Evolutionary conservation across 2,113 vertebrate species (phyloP).

Genomic region (Arizona elegans): DNA sequence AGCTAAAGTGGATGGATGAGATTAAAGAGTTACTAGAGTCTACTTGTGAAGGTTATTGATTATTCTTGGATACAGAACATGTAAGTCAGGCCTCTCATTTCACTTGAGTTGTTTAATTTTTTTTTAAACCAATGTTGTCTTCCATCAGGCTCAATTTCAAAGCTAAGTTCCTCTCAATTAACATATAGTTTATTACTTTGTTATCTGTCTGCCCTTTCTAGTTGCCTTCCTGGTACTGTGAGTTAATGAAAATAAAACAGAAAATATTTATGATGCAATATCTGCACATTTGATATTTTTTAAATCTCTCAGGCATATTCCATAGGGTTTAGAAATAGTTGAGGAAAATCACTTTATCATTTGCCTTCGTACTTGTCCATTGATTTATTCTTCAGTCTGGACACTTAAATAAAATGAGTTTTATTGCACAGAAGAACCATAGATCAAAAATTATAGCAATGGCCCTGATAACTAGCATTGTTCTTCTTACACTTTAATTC

Average conservation of each 20-base stretch:
- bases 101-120: not conserved
- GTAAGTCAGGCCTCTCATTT: not conserved
- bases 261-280: conserved; percentile 7
- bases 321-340: not conserved
- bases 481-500: not conserved
- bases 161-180: not conserved
- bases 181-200: conserved; percentile 3
- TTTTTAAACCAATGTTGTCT: not conserved
- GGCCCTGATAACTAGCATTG: not conserved
- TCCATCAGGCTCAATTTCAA: not conserved
- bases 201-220: not conserved
- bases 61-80: not conserved
- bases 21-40: not conserved
- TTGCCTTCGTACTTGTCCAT: not conserved
- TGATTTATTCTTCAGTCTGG: not conserved
- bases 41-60: not conserved
- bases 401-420: not conserved
- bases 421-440: not conserved
- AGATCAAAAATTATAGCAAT: not conserved
- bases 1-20: not conserved
- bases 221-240: not conserved
- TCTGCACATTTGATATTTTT: conserved; percentile 4
- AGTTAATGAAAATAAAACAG: conserved; percentile 2
- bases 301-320: not conserved
- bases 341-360: not conserved